These are phyloP conservation scores for Gymnocypris eckloni DNA, from an alignment of 2,797 vertebrate genomes.

Conservation along the genomic window DNA sequence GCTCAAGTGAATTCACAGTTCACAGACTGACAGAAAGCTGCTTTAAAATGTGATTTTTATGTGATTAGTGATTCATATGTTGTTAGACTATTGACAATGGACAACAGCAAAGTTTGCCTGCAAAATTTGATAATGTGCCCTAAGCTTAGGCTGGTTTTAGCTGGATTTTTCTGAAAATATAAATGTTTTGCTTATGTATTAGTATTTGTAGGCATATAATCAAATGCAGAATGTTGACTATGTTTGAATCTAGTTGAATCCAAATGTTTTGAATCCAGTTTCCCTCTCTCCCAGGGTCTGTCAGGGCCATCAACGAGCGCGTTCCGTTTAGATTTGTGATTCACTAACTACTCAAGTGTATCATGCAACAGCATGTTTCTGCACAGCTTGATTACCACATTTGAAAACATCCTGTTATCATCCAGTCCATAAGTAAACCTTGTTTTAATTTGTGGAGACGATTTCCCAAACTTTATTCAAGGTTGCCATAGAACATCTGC, in stretches of 20 bases:
- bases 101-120: too few species aligned
- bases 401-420: conserved; percentile 34
- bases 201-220: neutral
- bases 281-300: neutral
- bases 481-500: conserved; percentile 22
- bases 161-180: too few species aligned
- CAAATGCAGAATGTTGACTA: neutral
- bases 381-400: neutral
- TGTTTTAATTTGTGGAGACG: conserved; percentile 18
- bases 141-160: too few species aligned
- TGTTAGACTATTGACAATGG: too few species aligned
- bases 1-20: too few species aligned
- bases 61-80: too few species aligned
- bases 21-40: too few species aligned
- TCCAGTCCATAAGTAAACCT: neutral
- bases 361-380: neutral
- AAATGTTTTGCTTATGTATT: neutral
- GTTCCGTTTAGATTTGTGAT: conserved; percentile 4
- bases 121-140: neutral
- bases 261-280: neutral
- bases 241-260: neutral
- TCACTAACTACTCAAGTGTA: neutral
- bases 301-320: neutral
- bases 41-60: too few species aligned
- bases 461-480: conserved; percentile 12